A percentile compares a stretch with the other conserved stretches of the same genome.
Conservation (phyloP, 2,888 invertebrate genomes). For the Aelia acuminata region DNA sequence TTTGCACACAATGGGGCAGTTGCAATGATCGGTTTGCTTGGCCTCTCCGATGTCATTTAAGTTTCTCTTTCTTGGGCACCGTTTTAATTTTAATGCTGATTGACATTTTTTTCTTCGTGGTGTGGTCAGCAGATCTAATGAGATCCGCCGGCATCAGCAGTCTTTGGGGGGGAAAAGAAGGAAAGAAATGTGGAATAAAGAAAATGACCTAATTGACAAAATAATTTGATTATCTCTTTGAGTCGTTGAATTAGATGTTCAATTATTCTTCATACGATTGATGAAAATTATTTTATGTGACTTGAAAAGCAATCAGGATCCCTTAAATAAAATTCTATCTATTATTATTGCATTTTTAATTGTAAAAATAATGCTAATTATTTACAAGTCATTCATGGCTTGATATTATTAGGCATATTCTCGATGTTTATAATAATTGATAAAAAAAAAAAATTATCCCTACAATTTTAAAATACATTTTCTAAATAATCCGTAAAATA, state of each 20-base stretch:
- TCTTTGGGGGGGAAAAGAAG: background rate
- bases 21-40: background rate
- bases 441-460: no score
- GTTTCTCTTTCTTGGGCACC: background rate
- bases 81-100: conserved; percentile 22
- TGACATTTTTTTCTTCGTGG: background rate
- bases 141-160: background rate
- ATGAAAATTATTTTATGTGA: no score
- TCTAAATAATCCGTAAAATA: no score
- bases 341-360: no score
- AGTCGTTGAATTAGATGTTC: background rate
- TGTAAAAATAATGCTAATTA: no score
- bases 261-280: no score
- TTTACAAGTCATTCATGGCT: no score
- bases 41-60: background rate
- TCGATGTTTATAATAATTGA: no score
- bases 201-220: conserved; percentile 13
- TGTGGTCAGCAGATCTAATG: conserved; percentile 10
- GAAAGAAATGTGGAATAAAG: background rate
- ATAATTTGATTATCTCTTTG: background rate
- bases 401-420: no score
- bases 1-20: conserved; percentile 5
- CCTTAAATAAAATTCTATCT: no score
- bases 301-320: no score
- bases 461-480: no score